Evolutionary conservation across 1,140 invertebrate species (phyloP).

Genomic region (Zaprionus taronus): DNA sequence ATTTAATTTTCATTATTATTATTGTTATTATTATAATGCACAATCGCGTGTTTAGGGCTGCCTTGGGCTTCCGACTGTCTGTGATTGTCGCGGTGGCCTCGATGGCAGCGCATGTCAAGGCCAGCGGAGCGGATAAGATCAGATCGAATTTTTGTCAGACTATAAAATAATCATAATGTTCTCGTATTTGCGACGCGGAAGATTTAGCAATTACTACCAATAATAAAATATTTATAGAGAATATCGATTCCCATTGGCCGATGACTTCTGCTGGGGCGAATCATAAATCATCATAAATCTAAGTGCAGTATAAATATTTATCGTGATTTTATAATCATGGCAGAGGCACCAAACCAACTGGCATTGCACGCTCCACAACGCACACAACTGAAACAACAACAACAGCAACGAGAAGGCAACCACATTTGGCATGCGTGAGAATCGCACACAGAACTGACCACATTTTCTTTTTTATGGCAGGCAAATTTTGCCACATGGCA

Average conservation of each 20-base stretch:
- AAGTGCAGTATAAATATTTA: constrained; percentile 80
- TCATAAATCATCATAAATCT: constrained; percentile 78
- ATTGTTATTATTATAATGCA: constrained; percentile 26
- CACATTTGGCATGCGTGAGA: constrained; percentile 67
- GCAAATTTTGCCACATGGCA: constrained; percentile 56
- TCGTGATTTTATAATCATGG: constrained; percentile 77
- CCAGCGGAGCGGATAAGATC: constrained; percentile 24
- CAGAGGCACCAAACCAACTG: constrained; percentile 35
- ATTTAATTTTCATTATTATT: constrained; percentile 53
- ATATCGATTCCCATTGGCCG: constrained; percentile 54
- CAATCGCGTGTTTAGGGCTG: constrained; percentile 10
- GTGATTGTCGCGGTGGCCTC: neutral
- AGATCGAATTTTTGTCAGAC: constrained; percentile 29
- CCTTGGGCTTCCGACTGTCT: neutral
- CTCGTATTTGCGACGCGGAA: constrained; percentile 48
- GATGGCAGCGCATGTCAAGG: constrained; percentile 46
- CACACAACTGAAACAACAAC: constrained; percentile 5
- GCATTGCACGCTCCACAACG: constrained; percentile 34
- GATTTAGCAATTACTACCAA: constrained; percentile 75
- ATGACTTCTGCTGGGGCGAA: constrained; percentile 60
- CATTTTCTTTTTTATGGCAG: constrained; percentile 54
- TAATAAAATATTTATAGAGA: constrained; percentile 71
- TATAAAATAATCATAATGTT: constrained; percentile 15
- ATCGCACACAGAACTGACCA: constrained; percentile 50
- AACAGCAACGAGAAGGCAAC: neutral